Base-by-base conservation (phyloP, 2,113 vertebrate genomes). In the Boulengeromyrus knoepffleri region DNA sequence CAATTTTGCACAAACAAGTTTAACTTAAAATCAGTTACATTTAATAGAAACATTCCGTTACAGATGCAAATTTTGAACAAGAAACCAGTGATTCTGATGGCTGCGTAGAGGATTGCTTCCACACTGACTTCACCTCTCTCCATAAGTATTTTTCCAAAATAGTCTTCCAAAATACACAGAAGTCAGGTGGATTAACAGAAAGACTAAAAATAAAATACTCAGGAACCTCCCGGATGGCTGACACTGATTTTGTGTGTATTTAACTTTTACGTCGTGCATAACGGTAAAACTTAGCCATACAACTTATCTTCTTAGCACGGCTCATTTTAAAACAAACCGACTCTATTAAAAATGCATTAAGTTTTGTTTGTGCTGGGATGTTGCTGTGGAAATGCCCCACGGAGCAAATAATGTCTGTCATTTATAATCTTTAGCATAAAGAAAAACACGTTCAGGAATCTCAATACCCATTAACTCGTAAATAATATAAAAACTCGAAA, bases 261-360 rank as follows among this genome's bases (percentile, higher is more conserved):
- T 80, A 80, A 80, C 74, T 53, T 87, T 52, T 39, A 21, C 27
- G 49, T 53, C 13, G 6, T n/a, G n/a, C 50, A 19, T 52, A 87
- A 87, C 27, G 50, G 13, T 53, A 87, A 53, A 53, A 52, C 31
- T 53, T 56, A 53, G 85, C 36, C 12, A 0, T 17, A 87, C 10
- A 39, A 87, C 85, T 87, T 87, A 36, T 87, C 85, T 86, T 86
- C 84, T 56, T 19, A 56, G n/a, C 12, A 8, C 31, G 31, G 50
- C 85, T 87, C 85, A 87, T 87, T 87, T 87, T 53, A 87, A 87
- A 87, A 56, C 50, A 87, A 87, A 87, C 85, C 19, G 85, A 87
- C 46, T 53, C 47, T 87, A 87, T 87, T 53, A 89, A 49, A 89
- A 89, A 49, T 52, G 46, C 62, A 70, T 70, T 74, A 74, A 89